Base-by-base conservation (phyloP, 2,797 vertebrate genomes). In the Dryobates pubescens region DNA sequence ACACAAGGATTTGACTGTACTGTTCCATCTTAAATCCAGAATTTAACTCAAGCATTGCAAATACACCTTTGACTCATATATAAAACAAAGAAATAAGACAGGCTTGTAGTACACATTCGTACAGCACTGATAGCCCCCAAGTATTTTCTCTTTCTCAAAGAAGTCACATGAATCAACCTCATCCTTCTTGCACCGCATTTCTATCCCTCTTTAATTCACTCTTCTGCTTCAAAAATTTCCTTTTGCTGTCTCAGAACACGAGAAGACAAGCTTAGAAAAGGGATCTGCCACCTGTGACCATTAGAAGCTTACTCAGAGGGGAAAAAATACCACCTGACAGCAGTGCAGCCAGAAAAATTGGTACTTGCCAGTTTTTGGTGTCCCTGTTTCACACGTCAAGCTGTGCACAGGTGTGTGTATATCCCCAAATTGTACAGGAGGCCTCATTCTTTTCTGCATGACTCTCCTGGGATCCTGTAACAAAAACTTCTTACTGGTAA, bases 31-130 rank as follows among this genome's bases (percentile, higher is more conserved):
- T 49, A 83, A 92, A 82, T 56, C 0, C 53, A 64, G 17, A 75
- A 45, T 84, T 80, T 71, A 73, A 90, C 29, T 67, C 73, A 82
- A 87, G 58, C 36, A 89, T 32, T 87, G 51, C 59, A 89, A 93
- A 95, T 27, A 87, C 7, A 32, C 30, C 77, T 94, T 69, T 77
- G 32, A 86, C 49, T 77, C 34, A 5, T 19, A 36, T 7, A 56
- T 32, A 70, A 63, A 76, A 91, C 41, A 75, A 72, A 74, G 30
- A 85, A 71, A 61, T 68, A 51, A 85, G n/a, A 72, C 15, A 75
- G 56, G 75, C 9, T 10, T 70, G 11, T 68, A 17, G 22, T 3
- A 6, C 47, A 65, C 47, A 18, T 45, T 74, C 0, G 1, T 15
- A 54, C 19, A 80, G 62, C 75, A 77, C 68, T 76, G 41, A 68